phyloP scores from a whole-genome alignment of 1,140 invertebrate genomes.

The Notospermus geniculatus region DNA sequence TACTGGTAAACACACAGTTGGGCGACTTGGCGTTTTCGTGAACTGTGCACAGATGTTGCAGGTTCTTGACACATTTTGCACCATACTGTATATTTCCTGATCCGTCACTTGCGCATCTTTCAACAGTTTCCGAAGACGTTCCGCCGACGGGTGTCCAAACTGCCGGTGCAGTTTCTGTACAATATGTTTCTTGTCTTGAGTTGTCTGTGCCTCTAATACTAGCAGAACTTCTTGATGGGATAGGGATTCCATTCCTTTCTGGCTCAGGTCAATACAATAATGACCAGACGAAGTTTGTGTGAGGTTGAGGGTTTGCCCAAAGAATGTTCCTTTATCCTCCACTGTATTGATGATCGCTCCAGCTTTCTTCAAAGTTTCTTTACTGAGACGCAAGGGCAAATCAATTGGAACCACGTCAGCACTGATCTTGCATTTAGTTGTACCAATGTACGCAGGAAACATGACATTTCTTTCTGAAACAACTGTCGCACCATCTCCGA shows the following conservation, averaged over 20 bases:
- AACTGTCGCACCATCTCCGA: conserved; percentile 23
- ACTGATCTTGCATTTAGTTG: conserved; percentile 21
- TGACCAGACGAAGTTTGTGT: conserved; percentile 25
- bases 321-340: conserved; percentile 21
- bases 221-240: conserved; percentile 1
- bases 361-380: conserved; percentile 19
- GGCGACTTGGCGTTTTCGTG: no score
- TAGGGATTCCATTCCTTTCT: background rate
- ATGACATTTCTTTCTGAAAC: conserved; percentile 17
- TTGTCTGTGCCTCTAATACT: conserved; percentile 2
- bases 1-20: no score
- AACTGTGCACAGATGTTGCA: conserved; percentile 24
- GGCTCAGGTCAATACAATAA: conserved; percentile 19
- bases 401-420: conserved; percentile 22
- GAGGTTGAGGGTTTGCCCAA: conserved; percentile 17
- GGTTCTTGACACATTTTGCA: background rate
- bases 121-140: conserved; percentile 13
- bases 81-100: conserved; percentile 1
- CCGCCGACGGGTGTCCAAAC: conserved; percentile 25
- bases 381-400: conserved; percentile 24
- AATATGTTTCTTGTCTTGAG: conserved; percentile 14
- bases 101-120: conserved; percentile 13
- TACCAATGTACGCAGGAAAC: conserved; percentile 24
- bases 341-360: conserved; percentile 18
- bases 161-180: conserved; percentile 24